These are phyloP conservation scores for Salarias fasciatus DNA, from an alignment of 2,797 vertebrate species.

Conservation along the genomic window DNA sequence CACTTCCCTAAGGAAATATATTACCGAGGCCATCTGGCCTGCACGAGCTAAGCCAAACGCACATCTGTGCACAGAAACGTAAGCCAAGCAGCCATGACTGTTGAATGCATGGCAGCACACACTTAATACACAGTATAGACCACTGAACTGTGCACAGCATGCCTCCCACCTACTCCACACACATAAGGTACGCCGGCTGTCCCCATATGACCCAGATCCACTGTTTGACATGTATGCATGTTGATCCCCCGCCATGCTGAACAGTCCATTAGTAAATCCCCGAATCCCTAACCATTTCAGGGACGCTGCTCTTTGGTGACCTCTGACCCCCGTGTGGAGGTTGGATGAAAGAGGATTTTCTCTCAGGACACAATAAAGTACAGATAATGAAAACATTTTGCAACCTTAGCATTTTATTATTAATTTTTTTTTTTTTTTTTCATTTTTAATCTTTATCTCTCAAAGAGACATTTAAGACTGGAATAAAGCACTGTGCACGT, in stretches of 20 bases:
- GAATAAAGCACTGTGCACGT: background rate
- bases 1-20: slow-evolving; percentile 57
- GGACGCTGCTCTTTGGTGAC: slow-evolving; percentile 36
- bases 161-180: slow-evolving; percentile 5
- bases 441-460: no score
- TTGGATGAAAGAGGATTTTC: slow-evolving; percentile 39
- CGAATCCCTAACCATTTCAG: slow-evolving; percentile 27
- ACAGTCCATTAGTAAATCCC: slow-evolving; percentile 57
- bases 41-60: slow-evolving; percentile 23
- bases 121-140: slow-evolving; percentile 8
- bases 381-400: slow-evolving; percentile 9
- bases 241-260: slow-evolving; percentile 24
- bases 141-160: slow-evolving; percentile 9
- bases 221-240: slow-evolving; percentile 38
- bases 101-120: slow-evolving; percentile 14
- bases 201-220: slow-evolving; percentile 54
- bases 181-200: slow-evolving; percentile 9
- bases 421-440: background rate
- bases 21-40: slow-evolving; percentile 69
- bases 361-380: slow-evolving; percentile 17
- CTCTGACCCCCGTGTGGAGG: slow-evolving; percentile 31
- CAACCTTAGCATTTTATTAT: background rate
- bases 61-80: slow-evolving; percentile 14
- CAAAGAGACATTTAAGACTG: no score
- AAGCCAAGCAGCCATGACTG: slow-evolving; percentile 11